Percentiles rank a stretch among this genome's conserved stretches.
These are phyloP conservation scores for Tetranychus truncatus DNA, from an alignment of 2,888 invertebrate genomes.

Conservation along the genomic window DNA sequence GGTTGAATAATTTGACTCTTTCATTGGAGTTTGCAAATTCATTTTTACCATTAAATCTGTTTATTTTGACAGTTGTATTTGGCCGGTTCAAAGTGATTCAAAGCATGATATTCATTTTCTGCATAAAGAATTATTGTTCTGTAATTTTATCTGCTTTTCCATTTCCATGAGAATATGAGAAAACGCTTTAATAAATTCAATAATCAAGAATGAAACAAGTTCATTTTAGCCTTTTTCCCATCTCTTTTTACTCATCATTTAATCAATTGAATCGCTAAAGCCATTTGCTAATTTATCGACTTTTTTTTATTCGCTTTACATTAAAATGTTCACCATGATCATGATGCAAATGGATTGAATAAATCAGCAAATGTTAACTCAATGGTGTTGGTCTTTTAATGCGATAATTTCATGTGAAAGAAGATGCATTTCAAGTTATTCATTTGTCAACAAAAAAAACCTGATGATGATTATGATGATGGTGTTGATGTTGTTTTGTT, in stretches of 20 bases:
- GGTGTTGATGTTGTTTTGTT: slow-evolving; percentile 6
- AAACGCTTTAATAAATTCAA: not conserved
- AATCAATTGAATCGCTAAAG: not conserved
- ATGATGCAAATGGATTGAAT: not conserved
- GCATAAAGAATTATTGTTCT: not conserved
- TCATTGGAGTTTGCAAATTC: not conserved
- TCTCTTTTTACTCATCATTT: not conserved
- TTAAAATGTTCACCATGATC: not conserved
- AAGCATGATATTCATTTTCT: not conserved
- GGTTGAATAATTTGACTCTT: not conserved
- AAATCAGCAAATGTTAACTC: not conserved
- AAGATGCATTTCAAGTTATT: not conserved
- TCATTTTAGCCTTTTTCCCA: not conserved
- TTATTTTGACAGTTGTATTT: too few relatives aligned
- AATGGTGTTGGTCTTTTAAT: not conserved
- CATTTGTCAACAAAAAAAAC: not conserved
- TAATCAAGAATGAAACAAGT: not conserved
- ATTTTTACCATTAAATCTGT: too few relatives aligned
- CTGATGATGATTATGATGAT: not conserved
- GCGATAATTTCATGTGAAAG: not conserved
- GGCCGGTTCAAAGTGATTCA: not conserved
- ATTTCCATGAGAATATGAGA: not conserved
- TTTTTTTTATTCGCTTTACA: not conserved
- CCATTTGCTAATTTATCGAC: not conserved
- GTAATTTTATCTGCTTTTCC: not conserved